Conservation (phyloP, 2,797 vertebrate species). For the Sebastes vulpes region DNA sequence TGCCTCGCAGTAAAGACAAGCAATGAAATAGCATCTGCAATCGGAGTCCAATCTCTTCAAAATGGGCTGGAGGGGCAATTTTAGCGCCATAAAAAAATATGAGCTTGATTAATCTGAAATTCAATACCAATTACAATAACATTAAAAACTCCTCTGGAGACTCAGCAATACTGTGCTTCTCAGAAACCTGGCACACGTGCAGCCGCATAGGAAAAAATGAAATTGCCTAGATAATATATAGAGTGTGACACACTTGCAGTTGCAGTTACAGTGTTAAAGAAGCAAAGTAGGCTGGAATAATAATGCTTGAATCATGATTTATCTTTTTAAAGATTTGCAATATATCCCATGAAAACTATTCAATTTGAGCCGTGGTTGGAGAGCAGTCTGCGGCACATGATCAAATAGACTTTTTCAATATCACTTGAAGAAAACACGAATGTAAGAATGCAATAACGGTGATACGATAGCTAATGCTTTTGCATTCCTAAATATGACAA, state of each 20-base stretch:
- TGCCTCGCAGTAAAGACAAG: constrained; percentile 44
- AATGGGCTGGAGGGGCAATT: constrained; percentile 66
- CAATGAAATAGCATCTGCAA: constrained; percentile 50
- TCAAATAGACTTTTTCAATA: constrained; percentile 21
- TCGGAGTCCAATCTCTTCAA: constrained; percentile 37
- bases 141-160: constrained; percentile 51
- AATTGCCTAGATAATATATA: constrained; percentile 33
- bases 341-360: constrained; percentile 40
- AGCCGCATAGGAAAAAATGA: constrained; percentile 18
- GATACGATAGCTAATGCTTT: not conserved
- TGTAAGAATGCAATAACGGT: not conserved
- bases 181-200: constrained; percentile 39
- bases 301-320: constrained; percentile 47
- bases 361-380: not conserved
- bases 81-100: constrained; percentile 52
- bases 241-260: constrained; percentile 23
- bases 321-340: constrained; percentile 26
- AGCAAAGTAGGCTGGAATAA: constrained; percentile 19
- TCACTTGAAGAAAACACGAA: constrained; percentile 23
- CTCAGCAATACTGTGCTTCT: constrained; percentile 7
- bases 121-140: constrained; percentile 66
- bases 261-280: constrained; percentile 24
- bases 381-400: not conserved
- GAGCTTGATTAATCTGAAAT: constrained; percentile 75
- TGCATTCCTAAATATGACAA: constrained; percentile 43